Conservation (phyloP, 2,113 vertebrate genomes). For the Eretmochelys imbricata region DNA sequence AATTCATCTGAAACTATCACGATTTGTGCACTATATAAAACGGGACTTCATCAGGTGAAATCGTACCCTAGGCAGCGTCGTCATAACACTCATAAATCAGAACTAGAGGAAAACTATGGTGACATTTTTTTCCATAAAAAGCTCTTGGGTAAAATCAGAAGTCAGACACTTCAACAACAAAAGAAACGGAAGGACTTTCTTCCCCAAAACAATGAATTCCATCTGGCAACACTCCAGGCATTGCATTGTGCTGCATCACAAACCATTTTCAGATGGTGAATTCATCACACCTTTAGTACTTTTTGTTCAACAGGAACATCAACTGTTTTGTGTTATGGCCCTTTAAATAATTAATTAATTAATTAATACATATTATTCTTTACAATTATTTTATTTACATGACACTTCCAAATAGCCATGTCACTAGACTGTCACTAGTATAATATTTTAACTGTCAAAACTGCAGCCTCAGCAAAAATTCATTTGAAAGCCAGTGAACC, state of each 20-base stretch:
- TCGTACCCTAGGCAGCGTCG: not conserved
- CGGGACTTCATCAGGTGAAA: not conserved
- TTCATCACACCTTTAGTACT: not conserved
- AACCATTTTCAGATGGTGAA: not conserved
- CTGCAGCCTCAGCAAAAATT: not conserved
- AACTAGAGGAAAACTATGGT: not conserved
- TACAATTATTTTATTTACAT: not conserved
- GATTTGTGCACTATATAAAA: not conserved
- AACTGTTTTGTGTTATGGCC: not conserved
- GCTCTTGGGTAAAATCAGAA: not conserved
- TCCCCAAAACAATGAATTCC: not conserved
- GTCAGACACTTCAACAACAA: not conserved
- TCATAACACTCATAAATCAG: not conserved
- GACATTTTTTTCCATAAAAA: not conserved
- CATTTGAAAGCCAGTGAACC: not conserved
- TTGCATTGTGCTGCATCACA: not conserved
- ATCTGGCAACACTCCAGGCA: not conserved
- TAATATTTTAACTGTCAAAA: not conserved
- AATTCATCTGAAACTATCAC: not conserved
- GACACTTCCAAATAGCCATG: not conserved
- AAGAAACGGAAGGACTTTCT: not conserved
- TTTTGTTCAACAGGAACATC: not conserved
- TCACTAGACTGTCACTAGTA: not conserved
- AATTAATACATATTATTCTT: not conserved
- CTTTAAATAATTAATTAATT: not conserved